Conservation (phyloP, 2,113 vertebrate genomes). For the Silurus asotus region DNA sequence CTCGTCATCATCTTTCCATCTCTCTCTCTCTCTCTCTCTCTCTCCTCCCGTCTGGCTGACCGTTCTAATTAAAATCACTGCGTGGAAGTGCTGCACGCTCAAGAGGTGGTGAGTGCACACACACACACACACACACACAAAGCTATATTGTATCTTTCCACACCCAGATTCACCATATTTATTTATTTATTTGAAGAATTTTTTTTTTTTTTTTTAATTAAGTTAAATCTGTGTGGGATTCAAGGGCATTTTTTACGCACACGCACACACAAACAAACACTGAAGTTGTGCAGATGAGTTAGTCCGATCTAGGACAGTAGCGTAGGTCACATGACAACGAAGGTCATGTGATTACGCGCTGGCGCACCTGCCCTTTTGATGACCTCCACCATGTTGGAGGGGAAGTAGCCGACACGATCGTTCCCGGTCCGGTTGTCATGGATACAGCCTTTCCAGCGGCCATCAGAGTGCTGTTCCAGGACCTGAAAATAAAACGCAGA, state of each 20-base stretch:
- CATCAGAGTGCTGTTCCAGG: slow-evolving; percentile 94
- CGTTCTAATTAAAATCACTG: slow-evolving; percentile 42
- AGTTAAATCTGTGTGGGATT: slow-evolving; percentile 19
- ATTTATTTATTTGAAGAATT: not conserved
- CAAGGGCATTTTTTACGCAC: not conserved
- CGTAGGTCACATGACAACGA: slow-evolving; percentile 34
- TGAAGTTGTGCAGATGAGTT: slow-evolving; percentile 35
- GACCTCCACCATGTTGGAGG: slow-evolving; percentile 93
- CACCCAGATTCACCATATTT: slow-evolving; percentile 11
- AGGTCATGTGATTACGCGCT: slow-evolving; percentile 59
- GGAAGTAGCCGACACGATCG: slow-evolving; percentile 96
- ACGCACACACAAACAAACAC: slow-evolving; percentile 29
- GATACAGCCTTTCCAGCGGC: slow-evolving; percentile 97
- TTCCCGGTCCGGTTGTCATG: slow-evolving; percentile 98
- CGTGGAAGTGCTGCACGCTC: slow-evolving; percentile 32
- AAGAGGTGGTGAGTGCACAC: slow-evolving; percentile 31
- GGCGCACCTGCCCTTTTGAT: slow-evolving; percentile 95
- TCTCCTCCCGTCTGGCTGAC: slow-evolving; percentile 28
- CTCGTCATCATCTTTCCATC: slow-evolving; percentile 24
- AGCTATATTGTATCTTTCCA: slow-evolving; percentile 14
- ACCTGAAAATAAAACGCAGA: slow-evolving; percentile 72
- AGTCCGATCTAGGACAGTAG: slow-evolving; percentile 23
- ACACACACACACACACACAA: slow-evolving; percentile 25
- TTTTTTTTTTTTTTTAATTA: not conserved
- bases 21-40: slow-evolving; percentile 37